These are phyloP conservation scores for Tenthredo mesomela DNA, from an alignment of 2,888 invertebrate genomes.

Conservation along the genomic window DNA sequence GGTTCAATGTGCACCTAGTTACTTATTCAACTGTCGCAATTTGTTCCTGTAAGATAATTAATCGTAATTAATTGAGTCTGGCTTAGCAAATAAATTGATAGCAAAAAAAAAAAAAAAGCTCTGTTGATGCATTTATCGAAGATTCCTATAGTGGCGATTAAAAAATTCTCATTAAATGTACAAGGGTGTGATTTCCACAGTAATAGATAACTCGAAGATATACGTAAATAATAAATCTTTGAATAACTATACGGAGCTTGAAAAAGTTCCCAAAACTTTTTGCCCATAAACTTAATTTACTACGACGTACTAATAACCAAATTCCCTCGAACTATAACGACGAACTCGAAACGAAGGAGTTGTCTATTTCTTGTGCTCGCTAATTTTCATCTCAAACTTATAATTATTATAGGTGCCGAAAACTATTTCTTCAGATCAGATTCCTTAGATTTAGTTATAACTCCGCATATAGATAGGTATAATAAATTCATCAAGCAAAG, in stretches of 20 bases:
- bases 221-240: background rate
- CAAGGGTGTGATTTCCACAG: background rate
- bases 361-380: background rate
- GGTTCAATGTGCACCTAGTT: background rate
- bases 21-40: background rate
- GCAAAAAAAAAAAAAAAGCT: background rate
- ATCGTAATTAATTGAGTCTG: background rate
- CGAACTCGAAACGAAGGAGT: background rate
- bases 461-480: no score
- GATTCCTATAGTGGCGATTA: background rate
- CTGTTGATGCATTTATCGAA: background rate
- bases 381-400: conserved; percentile 18
- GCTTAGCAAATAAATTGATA: background rate
- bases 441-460: background rate
- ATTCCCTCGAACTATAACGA: background rate
- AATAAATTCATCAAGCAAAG: background rate
- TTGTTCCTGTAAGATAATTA: background rate
- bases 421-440: background rate
- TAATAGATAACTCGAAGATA: background rate
- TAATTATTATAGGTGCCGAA: background rate
- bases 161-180: background rate
- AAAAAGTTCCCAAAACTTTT: background rate
- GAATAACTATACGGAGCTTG: background rate
- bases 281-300: background rate
- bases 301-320: background rate